phyloP scores from a whole-genome alignment of 2,888 invertebrate genomes.

The Darwinula stevensoni region DNA sequence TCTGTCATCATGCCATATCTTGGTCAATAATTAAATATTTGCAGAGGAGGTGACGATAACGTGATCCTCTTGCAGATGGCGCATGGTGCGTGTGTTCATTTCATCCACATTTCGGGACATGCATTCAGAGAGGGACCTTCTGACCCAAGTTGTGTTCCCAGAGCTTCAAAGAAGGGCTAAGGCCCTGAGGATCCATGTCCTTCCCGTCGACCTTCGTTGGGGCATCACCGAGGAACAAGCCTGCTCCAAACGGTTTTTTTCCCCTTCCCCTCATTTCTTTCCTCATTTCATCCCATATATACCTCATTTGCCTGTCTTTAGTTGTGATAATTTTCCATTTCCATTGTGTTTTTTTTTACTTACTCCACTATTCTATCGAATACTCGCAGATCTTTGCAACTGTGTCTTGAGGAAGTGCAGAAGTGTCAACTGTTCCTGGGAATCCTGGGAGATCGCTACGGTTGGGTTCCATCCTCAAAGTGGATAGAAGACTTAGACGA shows the following conservation, averaged over 20 bases:
- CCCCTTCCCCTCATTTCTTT: neutral
- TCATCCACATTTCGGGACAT: conserved; percentile 22
- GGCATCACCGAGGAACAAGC: conserved; percentile 18
- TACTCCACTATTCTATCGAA: too few relatives aligned
- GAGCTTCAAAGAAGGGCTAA: conserved; percentile 16
- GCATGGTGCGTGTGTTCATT: conserved; percentile 18
- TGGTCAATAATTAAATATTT: too few relatives aligned
- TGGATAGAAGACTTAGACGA: too few relatives aligned
- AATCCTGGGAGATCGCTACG: conserved; percentile 18
- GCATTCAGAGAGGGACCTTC: conserved; percentile 20
- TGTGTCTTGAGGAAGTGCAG: conserved; percentile 17
- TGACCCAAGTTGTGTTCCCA: conserved; percentile 19
- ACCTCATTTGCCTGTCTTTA: conserved; percentile 6
- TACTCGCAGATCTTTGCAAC: conserved; percentile 14
- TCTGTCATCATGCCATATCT: too few relatives aligned
- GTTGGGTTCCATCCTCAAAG: conserved; percentile 14
- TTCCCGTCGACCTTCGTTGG: conserved; percentile 20
- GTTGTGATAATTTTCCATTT: conserved; percentile 5
- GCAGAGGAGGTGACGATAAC: too few relatives aligned
- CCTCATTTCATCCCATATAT: conserved; percentile 4
- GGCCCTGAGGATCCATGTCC: conserved; percentile 14
- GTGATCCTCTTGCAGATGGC: conserved; percentile 18
- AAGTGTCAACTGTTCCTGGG: conserved; percentile 18
- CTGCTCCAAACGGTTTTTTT: conserved; percentile 12
- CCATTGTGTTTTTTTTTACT: too few relatives aligned